These are phyloP conservation scores for Spisula subtruncata DNA, from an alignment of 2,888 invertebrate genomes.

Conservation along the genomic window DNA sequence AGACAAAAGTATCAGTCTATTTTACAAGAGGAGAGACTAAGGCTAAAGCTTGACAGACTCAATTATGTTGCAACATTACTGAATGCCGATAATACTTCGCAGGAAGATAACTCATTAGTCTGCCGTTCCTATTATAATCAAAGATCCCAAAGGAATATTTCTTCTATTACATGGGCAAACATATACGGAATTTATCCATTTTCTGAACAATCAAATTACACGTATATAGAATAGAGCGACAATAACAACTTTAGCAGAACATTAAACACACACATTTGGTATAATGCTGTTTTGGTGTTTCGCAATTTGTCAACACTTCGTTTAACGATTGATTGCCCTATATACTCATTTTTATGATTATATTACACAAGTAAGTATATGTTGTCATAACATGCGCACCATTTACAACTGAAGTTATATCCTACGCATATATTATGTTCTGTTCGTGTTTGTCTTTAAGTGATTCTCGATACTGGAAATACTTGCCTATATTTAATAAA, in stretches of 20 bases:
- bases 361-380: no score
- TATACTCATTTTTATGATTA: no score
- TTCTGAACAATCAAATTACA: background rate
- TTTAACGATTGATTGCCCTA: no score
- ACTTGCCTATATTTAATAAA: no score
- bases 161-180: conserved; percentile 5
- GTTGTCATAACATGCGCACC: no score
- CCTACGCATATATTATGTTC: no score
- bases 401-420: no score
- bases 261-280: background rate
- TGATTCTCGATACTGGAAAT: no score
- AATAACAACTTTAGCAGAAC: background rate
- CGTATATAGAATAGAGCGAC: background rate
- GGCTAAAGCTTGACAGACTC: background rate
- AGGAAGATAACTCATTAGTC: background rate
- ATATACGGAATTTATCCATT: background rate
- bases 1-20: background rate
- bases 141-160: background rate
- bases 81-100: background rate
- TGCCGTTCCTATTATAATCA: background rate
- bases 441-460: no score
- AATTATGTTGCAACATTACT: background rate
- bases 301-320: no score
- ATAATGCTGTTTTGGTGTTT: no score
- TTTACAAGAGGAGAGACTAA: background rate